These are phyloP conservation scores for Pseudolycoriella hygida DNA, from an alignment of 2,888 invertebrate genomes.

Conservation along the genomic window DNA sequence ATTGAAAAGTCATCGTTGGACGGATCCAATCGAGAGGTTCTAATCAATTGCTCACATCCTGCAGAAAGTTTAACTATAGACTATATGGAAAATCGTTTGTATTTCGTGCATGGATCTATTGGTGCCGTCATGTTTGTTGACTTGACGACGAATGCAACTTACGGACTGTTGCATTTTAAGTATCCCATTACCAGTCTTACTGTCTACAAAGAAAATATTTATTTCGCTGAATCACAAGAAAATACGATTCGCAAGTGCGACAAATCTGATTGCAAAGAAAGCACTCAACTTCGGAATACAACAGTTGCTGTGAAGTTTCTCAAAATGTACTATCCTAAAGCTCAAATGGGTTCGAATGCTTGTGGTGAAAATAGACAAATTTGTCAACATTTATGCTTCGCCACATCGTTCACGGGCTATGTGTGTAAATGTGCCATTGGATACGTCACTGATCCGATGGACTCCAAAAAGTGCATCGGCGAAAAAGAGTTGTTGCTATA, in stretches of 20 bases:
- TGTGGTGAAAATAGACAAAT: conserved; percentile 35
- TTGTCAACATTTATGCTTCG: conserved; percentile 61
- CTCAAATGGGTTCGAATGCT: conserved; percentile 40
- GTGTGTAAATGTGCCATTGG: conserved; percentile 65
- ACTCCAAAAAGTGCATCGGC: conserved; percentile 36
- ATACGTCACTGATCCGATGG: conserved; percentile 33
- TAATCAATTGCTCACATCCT: conserved; percentile 18
- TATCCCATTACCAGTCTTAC: conserved; percentile 37
- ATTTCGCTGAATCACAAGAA: conserved; percentile 49
- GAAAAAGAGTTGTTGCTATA: conserved; percentile 54
- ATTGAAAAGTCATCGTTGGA: conserved; percentile 49
- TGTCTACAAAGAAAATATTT: conserved; percentile 41
- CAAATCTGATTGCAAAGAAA: conserved; percentile 35
- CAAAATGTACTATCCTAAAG: conserved; percentile 45
- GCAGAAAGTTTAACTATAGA: conserved; percentile 43
- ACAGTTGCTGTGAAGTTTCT: conserved; percentile 26
- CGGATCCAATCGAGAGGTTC: conserved; percentile 32
- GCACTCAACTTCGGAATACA: conserved; percentile 36
- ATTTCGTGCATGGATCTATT: conserved; percentile 46
- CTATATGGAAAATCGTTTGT: conserved; percentile 38
- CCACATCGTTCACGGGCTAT: conserved; percentile 34
- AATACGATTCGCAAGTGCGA: conserved; percentile 43
- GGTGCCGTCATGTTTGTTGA: conserved; percentile 44
- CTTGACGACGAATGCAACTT: conserved; percentile 25
- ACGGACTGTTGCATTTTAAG: conserved; percentile 20